Percentiles rank a stretch among this genome's conserved stretches.
These are phyloP conservation scores for Drosophila meridiana DNA, from an alignment of 2,888 invertebrate species.

Conservation along the genomic window DNA sequence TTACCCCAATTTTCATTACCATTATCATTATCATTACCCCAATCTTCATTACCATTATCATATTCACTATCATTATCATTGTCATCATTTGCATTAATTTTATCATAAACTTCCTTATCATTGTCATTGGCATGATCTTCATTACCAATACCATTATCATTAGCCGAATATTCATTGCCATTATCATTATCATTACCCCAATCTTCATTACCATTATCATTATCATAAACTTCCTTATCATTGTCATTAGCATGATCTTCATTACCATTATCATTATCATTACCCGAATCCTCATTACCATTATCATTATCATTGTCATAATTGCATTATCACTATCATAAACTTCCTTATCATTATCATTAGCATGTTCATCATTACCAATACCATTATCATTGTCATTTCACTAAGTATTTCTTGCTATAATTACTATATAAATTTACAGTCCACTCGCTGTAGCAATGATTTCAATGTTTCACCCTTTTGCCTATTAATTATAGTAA, in stretches of 20 bases:
- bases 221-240: not conserved
- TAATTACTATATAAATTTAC: not conserved
- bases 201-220: not conserved
- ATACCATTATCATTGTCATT: no score
- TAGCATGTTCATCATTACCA: not conserved
- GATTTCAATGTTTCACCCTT: not conserved
- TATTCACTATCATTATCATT: not conserved
- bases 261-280: not conserved
- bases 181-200: not conserved
- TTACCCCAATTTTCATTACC: not conserved
- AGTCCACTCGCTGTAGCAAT: not conserved
- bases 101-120: no score
- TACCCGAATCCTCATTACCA: no score
- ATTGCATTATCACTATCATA: not conserved
- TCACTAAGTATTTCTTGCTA: not conserved
- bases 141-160: no score
- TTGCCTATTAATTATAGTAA: not conserved
- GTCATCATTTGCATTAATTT: no score
- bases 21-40: not conserved
- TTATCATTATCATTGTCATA: not conserved
- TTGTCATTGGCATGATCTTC: not conserved
- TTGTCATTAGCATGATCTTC: not conserved
- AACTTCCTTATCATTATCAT: not conserved
- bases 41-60: not conserved
- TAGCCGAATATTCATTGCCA: not conserved